Conservation (phyloP, 2,888 invertebrate genomes). For the Stenodera caucasica region DNA sequence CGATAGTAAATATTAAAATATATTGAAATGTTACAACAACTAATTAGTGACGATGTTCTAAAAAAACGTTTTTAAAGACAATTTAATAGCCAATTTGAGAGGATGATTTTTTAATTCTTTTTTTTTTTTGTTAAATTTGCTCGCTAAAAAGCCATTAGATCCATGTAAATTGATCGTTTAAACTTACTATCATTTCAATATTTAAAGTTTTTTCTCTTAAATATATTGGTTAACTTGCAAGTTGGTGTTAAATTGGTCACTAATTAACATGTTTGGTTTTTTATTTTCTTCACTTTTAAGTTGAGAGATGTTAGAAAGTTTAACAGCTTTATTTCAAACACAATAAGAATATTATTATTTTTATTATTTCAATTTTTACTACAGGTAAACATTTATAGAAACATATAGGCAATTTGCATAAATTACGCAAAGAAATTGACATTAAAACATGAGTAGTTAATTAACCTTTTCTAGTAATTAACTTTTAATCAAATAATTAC, state of each 20-base stretch:
- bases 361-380: too few species aligned
- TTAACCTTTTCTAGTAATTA: not conserved
- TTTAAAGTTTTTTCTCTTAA: conserved; percentile 11
- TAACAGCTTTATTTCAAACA: conserved; percentile 21
- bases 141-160: conserved; percentile 5
- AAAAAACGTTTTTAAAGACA: not conserved
- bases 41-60: not conserved
- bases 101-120: not conserved
- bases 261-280: conserved; percentile 32
- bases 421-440: not conserved
- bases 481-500: conserved; percentile 4
- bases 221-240: conserved; percentile 29
- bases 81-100: not conserved
- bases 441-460: not conserved
- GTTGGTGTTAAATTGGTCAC: conserved; percentile 30
- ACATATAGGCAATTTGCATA: not conserved
- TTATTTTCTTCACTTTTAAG: conserved; percentile 20
- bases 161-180: conserved; percentile 1
- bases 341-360: too few species aligned
- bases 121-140: not conserved
- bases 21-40: conserved; percentile 1
- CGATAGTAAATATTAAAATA: conserved; percentile 3
- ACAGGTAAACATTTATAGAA: not conserved
- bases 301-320: conserved; percentile 20
- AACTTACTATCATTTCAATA: not conserved